phyloP scores from a whole-genome alignment of 2,797 vertebrate genomes.

The Bovichtus diacanthus region DNA sequence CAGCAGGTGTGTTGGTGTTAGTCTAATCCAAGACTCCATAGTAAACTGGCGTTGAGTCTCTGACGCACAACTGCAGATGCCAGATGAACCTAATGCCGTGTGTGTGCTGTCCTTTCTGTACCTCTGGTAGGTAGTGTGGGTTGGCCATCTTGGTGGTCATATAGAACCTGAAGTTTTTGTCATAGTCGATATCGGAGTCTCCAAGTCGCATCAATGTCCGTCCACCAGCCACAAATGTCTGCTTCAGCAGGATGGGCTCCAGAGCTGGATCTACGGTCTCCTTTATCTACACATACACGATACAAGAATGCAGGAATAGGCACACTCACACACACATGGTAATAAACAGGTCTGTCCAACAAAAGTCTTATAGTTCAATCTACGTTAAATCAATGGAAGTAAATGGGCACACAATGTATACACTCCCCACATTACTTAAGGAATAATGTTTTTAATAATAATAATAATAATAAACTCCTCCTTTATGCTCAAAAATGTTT shows the following conservation, averaged over 20 bases:
- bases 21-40: not conserved
- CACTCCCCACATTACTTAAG: not conserved
- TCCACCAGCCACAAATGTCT: slow-evolving; percentile 88
- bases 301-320: not conserved
- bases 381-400: not conserved
- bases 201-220: slow-evolving; percentile 90
- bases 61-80: not conserved
- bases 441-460: not conserved
- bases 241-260: slow-evolving; percentile 91
- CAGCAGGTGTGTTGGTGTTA: not conserved
- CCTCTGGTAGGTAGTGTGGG: slow-evolving; percentile 93
- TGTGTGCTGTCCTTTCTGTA: slow-evolving; percentile 54
- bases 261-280: slow-evolving; percentile 90
- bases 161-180: slow-evolving; percentile 91
- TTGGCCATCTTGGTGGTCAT: slow-evolving; percentile 95
- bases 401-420: too few relatives aligned
- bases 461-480: not conserved
- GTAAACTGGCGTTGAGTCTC: not conserved
- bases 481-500: not conserved
- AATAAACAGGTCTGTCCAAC: not conserved
- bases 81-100: not conserved
- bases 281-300: slow-evolving; percentile 81
- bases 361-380: not conserved
- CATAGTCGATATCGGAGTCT: slow-evolving; percentile 91
- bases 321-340: not conserved